These are phyloP conservation scores for Amazona guildingii DNA, from an alignment of 2,113 vertebrate species.

Conservation along the genomic window DNA sequence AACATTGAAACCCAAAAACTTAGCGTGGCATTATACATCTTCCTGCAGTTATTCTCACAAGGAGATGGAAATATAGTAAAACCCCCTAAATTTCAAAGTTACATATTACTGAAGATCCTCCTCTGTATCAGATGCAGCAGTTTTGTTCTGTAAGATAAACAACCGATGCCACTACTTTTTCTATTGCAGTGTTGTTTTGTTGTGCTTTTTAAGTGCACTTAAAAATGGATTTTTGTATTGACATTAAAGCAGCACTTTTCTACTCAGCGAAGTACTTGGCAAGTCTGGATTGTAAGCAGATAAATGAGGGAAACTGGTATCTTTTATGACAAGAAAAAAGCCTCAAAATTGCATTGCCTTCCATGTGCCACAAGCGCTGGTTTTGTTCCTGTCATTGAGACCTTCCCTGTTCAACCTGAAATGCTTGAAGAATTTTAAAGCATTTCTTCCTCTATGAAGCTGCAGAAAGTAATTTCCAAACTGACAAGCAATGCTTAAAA, in stretches of 20 bases:
- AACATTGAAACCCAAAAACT: background rate
- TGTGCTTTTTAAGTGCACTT: background rate
- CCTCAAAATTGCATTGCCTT: background rate
- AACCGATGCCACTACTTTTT: background rate
- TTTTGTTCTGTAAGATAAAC: background rate
- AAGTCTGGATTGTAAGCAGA: background rate
- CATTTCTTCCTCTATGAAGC: conserved; percentile 10
- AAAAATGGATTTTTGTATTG: background rate
- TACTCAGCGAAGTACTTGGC: background rate
- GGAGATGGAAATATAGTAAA: background rate
- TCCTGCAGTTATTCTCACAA: background rate
- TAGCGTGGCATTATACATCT: accelerated
- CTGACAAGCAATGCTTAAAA: conserved; percentile 10
- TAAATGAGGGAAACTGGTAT: background rate
- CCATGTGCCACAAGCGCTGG: background rate
- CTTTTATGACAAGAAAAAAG: background rate
- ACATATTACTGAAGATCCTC: background rate
- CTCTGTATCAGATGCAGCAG: background rate
- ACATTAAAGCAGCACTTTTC: background rate
- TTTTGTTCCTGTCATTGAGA: background rate
- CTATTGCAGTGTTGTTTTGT: background rate
- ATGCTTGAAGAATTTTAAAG: background rate
- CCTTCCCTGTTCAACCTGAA: background rate
- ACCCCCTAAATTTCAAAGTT: background rate
- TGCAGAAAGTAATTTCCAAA: conserved; percentile 43